Base-by-base conservation (phyloP, 1,140 invertebrate genomes). In the Aphidius ervi region DNA sequence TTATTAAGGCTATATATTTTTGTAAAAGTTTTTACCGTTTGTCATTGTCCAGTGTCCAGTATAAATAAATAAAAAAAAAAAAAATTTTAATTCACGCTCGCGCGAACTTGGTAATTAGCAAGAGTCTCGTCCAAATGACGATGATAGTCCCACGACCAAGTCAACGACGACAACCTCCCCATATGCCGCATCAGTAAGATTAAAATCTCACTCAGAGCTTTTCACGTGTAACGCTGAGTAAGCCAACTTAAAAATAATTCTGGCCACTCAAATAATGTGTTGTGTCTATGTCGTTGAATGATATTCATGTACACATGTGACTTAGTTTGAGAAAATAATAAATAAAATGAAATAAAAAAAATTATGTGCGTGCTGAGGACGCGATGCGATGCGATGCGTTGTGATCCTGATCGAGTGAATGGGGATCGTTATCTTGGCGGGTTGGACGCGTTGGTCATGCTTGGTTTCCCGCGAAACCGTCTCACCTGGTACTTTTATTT, bases 51-150 rank as follows among this genome's bases (percentile, higher is more conserved):
- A 56, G 56, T 31, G 23, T 31, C 23, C 23, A 31, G 23, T 31
- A 16, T 16, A 16, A 16, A 16, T 16, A 31, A 23, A 23, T 23
- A 23, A 23, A 2, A 3, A 31, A 31, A 31, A 50, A 65, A 59
- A 68, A 65, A 68, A 74, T 71, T 74, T 73, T 61, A 68, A 67
- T 72, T 74, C 66, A 74, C 70, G 72, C 67, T 72, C 69, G 67
- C 69, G 65, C 71, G 67, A 73, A 59, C 64, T 56, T 58, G 70
- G 67, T 74, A 74, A 74, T 74, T 74, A 74, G 71, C 65, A 47
- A 58, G 54, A 62, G 58, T 62, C 57, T 61, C 61, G 69, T 55
- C 67, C 66, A 70, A 74, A 73, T 69, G 67, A 69, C 69, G 66
- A 59, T 46, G 58, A 53, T 69, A 70, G 68, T 74, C 72, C 69